These are phyloP conservation scores for Falco rusticolus DNA, from an alignment of 2,797 vertebrate genomes.

Conservation along the genomic window DNA sequence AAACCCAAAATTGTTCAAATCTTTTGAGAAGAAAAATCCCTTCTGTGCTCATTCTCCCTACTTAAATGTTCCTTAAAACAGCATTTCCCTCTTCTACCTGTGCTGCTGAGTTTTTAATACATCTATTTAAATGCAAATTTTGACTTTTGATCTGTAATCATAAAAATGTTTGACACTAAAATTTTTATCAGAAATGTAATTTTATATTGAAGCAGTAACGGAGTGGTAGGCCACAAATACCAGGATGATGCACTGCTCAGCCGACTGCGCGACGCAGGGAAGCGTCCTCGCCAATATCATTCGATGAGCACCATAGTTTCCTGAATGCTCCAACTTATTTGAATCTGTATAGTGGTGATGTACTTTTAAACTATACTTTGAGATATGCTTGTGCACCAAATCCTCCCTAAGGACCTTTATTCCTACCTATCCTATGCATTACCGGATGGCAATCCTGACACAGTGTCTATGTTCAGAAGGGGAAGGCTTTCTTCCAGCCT, in stretches of 20 bases:
- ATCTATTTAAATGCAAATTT: slow-evolving; percentile 85
- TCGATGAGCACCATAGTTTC: neutral
- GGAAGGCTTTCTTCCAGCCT: neutral
- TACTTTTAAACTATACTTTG: neutral
- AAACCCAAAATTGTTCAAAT: slow-evolving; percentile 25
- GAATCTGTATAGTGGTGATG: neutral
- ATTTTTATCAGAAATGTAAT: slow-evolving; percentile 78
- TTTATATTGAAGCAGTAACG: slow-evolving; percentile 61
- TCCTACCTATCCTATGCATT: neutral
- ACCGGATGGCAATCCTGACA: neutral
- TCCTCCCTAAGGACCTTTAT: neutral
- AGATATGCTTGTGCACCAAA: neutral
- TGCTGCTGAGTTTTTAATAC: slow-evolving; percentile 73
- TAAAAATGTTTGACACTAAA: slow-evolving; percentile 79
- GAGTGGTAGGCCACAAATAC: slow-evolving; percentile 32
- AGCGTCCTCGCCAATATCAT: neutral
- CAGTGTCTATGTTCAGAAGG: neutral
- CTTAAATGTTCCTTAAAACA: slow-evolving; percentile 64
- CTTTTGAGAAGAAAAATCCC: slow-evolving; percentile 26
- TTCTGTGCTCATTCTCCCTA: neutral
- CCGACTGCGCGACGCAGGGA: neutral
- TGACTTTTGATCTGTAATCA: slow-evolving; percentile 80
- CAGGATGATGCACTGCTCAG: neutral
- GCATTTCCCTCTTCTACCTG: slow-evolving; percentile 52
- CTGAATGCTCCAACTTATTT: neutral